Evolutionary conservation across 2,888 invertebrate genomes (phyloP).

Genomic region (Arenicola marina): DNA sequence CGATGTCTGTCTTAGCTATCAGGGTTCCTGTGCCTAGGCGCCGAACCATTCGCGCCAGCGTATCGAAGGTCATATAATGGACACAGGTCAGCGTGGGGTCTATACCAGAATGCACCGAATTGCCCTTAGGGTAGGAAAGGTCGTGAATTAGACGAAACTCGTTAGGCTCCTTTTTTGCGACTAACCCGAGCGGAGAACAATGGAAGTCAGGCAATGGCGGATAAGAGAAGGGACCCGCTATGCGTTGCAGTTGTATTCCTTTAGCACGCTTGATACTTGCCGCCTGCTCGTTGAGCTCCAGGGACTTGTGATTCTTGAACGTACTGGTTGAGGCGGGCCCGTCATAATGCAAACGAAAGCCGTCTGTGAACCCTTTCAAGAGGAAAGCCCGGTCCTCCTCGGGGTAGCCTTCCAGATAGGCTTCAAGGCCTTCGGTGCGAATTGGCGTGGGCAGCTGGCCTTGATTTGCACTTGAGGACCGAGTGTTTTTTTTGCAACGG

Average conservation of each 20-base stretch:
- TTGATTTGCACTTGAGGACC: background rate
- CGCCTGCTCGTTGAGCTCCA: too few relatives aligned
- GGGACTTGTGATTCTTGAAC: too few relatives aligned
- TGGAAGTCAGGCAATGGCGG: background rate
- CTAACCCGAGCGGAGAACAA: background rate
- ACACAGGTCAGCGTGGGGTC: background rate
- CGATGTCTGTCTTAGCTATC: conserved; percentile 1
- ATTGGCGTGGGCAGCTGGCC: too few relatives aligned
- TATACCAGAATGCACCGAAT: background rate
- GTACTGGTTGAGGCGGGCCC: too few relatives aligned
- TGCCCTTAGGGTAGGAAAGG: background rate
- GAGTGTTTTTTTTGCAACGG: background rate
- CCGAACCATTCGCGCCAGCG: background rate
- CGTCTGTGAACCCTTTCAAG: too few relatives aligned
- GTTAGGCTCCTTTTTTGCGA: background rate
- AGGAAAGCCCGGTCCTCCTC: too few relatives aligned
- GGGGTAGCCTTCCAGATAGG: too few relatives aligned
- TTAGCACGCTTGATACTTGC: too few relatives aligned
- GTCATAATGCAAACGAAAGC: too few relatives aligned
- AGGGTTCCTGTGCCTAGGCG: background rate
- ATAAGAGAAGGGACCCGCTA: background rate
- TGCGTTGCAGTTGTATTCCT: too few relatives aligned
- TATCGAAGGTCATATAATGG: background rate
- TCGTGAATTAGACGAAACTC: background rate
- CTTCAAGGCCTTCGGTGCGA: too few relatives aligned